Percentiles rank a stretch among this genome's conserved stretches.
These are phyloP conservation scores for Megaceryle alcyon DNA, from an alignment of 2,797 vertebrate species.

Conservation along the genomic window DNA sequence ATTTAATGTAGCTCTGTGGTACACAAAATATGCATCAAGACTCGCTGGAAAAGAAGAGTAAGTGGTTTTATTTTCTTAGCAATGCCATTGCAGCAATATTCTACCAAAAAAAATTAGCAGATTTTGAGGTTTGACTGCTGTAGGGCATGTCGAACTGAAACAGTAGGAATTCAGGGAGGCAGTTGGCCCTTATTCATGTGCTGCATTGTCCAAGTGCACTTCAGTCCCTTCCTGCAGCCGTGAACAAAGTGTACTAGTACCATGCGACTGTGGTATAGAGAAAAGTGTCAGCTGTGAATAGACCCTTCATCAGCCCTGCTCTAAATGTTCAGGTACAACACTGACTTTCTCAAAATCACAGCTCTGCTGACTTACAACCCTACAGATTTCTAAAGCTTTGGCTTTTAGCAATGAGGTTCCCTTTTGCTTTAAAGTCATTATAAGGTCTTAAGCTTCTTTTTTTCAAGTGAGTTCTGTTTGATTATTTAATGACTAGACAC, in stretches of 20 bases:
- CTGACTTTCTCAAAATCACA: not conserved
- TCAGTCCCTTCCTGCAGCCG: not conserved
- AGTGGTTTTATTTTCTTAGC: conserved; percentile 64
- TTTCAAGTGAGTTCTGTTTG: not conserved
- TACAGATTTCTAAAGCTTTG: not conserved
- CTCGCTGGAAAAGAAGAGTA: conserved; percentile 97
- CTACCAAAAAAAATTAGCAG: not conserved
- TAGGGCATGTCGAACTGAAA: not conserved
- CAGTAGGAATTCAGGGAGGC: not conserved
- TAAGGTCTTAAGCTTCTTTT: not conserved
- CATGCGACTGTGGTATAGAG: not conserved
- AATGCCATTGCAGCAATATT: not conserved
- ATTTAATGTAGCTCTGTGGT: conserved; percentile 95
- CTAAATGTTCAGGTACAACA: not conserved
- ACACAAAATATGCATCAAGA: conserved; percentile 95
- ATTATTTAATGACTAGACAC: not conserved
- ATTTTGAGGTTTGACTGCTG: not conserved
- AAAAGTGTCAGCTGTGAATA: not conserved
- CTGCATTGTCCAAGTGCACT: not conserved
- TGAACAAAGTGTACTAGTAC: not conserved
- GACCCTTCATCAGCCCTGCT: not conserved
- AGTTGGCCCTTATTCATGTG: not conserved
- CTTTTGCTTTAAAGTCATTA: not conserved
- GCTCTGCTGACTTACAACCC: not conserved
- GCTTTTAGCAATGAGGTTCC: not conserved